A percentile compares a stretch with the other conserved stretches of the same genome.
These are phyloP conservation scores for Bombus huntii DNA, from an alignment of 1,140 invertebrate species.

Conservation along the genomic window DNA sequence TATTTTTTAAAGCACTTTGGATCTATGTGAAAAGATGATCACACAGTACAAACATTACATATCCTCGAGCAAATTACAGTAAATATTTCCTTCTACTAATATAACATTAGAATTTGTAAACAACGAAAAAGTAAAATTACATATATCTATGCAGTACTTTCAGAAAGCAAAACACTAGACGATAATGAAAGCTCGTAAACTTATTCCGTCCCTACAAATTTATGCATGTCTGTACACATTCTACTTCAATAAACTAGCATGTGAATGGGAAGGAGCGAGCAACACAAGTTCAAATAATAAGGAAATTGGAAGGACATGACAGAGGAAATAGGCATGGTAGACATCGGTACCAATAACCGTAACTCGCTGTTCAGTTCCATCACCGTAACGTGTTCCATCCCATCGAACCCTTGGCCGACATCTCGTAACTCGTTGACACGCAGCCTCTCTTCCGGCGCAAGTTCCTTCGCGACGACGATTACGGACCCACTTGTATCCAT, in stretches of 20 bases:
- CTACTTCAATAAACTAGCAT: background rate
- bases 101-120: too few relatives aligned
- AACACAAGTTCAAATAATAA: constrained; percentile 1
- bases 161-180: too few relatives aligned
- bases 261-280: background rate
- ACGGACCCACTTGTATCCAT: constrained; percentile 17
- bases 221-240: background rate
- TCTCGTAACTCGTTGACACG: constrained; percentile 34
- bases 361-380: constrained; percentile 26
- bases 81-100: too few relatives aligned
- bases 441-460: background rate
- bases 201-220: background rate
- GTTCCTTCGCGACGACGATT: background rate
- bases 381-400: constrained; percentile 20
- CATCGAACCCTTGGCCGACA: background rate
- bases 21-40: too few relatives aligned
- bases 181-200: background rate
- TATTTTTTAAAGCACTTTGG: too few relatives aligned
- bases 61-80: too few relatives aligned
- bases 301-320: background rate
- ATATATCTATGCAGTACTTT: too few relatives aligned
- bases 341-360: constrained; percentile 32
- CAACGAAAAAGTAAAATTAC: too few relatives aligned
- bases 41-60: too few relatives aligned
- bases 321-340: background rate